A percentile compares a stretch with the other conserved stretches of the same genome.
These are phyloP conservation scores for Phrynocephalus guinanensis DNA, from an alignment of 2,797 vertebrate species.

Conservation along the genomic window DNA sequence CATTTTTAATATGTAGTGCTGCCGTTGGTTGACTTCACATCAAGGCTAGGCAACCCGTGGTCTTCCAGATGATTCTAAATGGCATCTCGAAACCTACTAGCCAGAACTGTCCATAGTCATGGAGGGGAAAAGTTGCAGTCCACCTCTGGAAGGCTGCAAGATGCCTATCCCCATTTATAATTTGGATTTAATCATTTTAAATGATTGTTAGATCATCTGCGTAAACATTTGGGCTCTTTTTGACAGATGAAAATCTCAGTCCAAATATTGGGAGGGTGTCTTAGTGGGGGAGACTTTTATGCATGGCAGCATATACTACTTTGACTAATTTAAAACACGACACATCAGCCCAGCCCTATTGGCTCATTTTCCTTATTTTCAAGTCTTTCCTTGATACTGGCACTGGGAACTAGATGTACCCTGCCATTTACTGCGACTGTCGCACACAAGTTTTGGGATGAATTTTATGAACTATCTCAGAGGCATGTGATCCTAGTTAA, in stretches of 20 bases:
- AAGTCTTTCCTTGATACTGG: background rate
- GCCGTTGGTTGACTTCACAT: background rate
- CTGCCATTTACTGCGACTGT: background rate
- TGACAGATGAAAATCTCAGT: background rate
- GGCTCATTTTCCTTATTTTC: background rate
- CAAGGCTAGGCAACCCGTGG: background rate
- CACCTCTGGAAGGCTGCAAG: background rate
- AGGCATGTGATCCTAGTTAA: background rate
- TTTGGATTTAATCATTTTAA: background rate
- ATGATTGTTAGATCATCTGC: background rate
- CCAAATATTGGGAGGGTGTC: background rate
- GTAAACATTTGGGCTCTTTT: background rate
- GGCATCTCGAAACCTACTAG: too few relatives aligned
- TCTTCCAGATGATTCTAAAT: background rate
- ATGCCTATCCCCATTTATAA: background rate
- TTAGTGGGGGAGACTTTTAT: background rate
- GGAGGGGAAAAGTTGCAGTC: background rate
- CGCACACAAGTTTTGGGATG: background rate
- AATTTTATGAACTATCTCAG: background rate
- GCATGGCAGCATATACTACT: background rate
- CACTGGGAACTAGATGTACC: background rate
- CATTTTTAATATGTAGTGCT: background rate
- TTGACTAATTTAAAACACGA: background rate
- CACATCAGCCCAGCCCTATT: background rate
- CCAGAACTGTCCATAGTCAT: background rate